Percentiles rank a stretch among this genome's conserved stretches.
Conservation (phyloP, 2,888 invertebrate genomes). For the Campoletis raptor region DNA sequence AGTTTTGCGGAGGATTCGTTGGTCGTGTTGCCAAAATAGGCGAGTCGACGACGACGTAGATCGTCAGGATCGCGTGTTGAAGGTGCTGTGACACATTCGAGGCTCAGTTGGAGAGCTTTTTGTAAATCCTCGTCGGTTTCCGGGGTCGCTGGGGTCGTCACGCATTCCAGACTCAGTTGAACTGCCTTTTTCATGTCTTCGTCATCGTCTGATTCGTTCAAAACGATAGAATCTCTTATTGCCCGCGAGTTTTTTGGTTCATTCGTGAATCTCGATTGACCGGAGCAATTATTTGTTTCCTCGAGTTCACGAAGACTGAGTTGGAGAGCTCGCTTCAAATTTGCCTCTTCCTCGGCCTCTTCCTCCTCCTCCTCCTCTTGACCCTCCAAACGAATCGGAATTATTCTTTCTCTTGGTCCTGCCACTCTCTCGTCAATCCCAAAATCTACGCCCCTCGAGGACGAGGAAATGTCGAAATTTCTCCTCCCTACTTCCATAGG, state of each 20-base stretch:
- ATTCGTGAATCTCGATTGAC: conserved; percentile 75
- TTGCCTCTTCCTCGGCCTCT: conserved; percentile 84
- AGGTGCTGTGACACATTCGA: conserved; percentile 83
- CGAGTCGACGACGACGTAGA: conserved; percentile 79
- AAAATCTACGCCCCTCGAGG: conserved; percentile 45
- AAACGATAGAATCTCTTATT: neutral
- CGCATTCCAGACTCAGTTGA: conserved; percentile 85
- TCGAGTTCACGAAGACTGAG: conserved; percentile 85
- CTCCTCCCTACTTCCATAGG: conserved; percentile 54
- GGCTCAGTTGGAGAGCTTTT: conserved; percentile 85
- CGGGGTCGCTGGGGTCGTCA: conserved; percentile 82
- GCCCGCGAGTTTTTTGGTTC: conserved; percentile 29
- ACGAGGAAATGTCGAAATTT: conserved; percentile 28
- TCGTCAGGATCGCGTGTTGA: conserved; percentile 83
- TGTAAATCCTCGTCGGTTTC: conserved; percentile 85
- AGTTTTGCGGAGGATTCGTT: conserved; percentile 79
- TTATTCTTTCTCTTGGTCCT: conserved; percentile 78
- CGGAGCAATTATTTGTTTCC: conserved; percentile 71
- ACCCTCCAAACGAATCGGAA: conserved; percentile 75
- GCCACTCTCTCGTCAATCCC: conserved; percentile 30
- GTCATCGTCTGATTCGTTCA: conserved; percentile 78
- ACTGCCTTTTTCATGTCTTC: conserved; percentile 86
- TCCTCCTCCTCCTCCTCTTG: conserved; percentile 73
- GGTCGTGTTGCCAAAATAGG: conserved; percentile 76
- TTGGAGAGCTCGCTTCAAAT: conserved; percentile 86